Base-by-base conservation (phyloP, 1,140 invertebrate species). In the Trichogramma pretiosum region DNA sequence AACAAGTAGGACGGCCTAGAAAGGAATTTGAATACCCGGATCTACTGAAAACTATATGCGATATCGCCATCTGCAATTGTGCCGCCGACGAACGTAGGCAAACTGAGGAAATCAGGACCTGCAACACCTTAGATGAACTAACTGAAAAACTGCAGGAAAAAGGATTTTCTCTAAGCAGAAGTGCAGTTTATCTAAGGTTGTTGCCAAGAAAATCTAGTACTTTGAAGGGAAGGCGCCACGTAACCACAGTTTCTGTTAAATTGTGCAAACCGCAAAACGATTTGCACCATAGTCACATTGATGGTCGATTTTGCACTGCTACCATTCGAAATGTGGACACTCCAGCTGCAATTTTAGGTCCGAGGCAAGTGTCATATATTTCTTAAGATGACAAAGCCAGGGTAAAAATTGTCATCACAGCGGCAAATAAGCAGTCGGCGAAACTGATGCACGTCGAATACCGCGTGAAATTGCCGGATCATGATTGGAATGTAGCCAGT, bases 371-470 rank as follows among this genome's bases (percentile, higher is more conserved):
- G 28, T 45, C 53, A 30, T 46, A 56, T 54, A 46, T 59, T 21
- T 54, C 48, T 21, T 50, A 56, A 53, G 55, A 61, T 45, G 55
- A 61, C 44, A 59, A 61, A 46, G 53, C 55, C 13, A 48, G 50
- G 36, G 52, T 61, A 34, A 56, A 55, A 8, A 39, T 54, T 34
- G 48, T 48, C 14, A 21, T 49, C 3, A 42, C 52, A 39, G 55
- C 52, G 17, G 54, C 44, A 22, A 50, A 60, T 45, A 52, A 48
- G 42, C 60, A 62, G 48, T 39, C 49, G 19, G 55, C 56, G 36
- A 26, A 60, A 26, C 51, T 70, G 35, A 70, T 70, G 65, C 59
- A 68, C 56, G 40, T 71, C 44, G 59, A 73, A 23, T 69, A 73
- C 46, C 50, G 57, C 46, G 55, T 70, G 1, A 28, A 8, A 35